A percentile compares a stretch with the other conserved stretches of the same genome.
phyloP scores from a whole-genome alignment of 2,888 invertebrate genomes.

The Drosophila paracracens region DNA sequence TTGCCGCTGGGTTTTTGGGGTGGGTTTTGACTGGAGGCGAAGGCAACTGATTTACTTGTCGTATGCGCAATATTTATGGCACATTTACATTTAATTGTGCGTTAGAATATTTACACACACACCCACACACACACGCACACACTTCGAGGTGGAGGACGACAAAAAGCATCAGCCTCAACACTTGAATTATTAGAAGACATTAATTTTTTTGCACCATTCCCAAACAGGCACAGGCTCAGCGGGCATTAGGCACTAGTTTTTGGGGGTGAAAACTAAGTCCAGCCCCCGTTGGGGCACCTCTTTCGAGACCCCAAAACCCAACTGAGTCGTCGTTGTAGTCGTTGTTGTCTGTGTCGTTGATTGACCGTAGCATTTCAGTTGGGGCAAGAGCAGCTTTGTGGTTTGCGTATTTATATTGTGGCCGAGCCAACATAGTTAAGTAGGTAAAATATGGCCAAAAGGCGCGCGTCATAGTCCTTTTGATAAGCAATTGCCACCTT shows the following conservation, averaged over 20 bases:
- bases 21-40: not conserved
- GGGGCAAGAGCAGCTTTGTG: slow-evolving; percentile 36
- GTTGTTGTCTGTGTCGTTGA: slow-evolving; percentile 25
- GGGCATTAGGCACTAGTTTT: slow-evolving; percentile 43
- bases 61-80: slow-evolving; percentile 77
- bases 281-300: slow-evolving; percentile 18
- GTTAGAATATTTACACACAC: slow-evolving; percentile 74
- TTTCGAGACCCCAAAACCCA: not conserved
- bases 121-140: slow-evolving; percentile 29
- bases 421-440: slow-evolving; percentile 42
- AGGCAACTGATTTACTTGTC: slow-evolving; percentile 69
- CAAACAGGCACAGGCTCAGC: slow-evolving; percentile 36
- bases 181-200: slow-evolving; percentile 74
- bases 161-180: slow-evolving; percentile 25
- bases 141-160: not conserved
- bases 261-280: slow-evolving; percentile 9
- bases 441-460: slow-evolving; percentile 51
- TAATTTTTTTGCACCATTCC: slow-evolving; percentile 51
- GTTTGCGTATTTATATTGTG: slow-evolving; percentile 49
- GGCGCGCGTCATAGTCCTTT: slow-evolving; percentile 23
- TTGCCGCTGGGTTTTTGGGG: slow-evolving; percentile 2
- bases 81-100: slow-evolving; percentile 77
- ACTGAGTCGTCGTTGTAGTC: not conserved
- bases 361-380: slow-evolving; percentile 57
- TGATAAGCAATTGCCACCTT: slow-evolving; percentile 50